Evolutionary conservation across 2,888 invertebrate species (phyloP), one percentile per base, ranked within the genome.

Genomic region (Acleris laterana): DNA sequence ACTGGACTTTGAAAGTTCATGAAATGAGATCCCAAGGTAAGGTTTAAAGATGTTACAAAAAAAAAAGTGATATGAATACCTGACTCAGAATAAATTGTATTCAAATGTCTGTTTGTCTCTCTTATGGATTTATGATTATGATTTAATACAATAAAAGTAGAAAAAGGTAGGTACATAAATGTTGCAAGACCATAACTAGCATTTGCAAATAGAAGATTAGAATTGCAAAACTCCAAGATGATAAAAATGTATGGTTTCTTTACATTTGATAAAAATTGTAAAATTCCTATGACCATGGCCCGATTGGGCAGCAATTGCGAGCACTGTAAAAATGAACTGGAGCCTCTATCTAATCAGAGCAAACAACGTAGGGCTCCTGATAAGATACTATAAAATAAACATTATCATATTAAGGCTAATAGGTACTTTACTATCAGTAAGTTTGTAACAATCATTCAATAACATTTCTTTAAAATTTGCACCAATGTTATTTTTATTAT

Each of bases 361-460:
- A 92, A 91, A 92, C 89, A 90, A 72, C 71, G 71, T 77, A 86
- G 84, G 88, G 88, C 79, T 71, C 53, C 4, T 68, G 90, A 91
- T 92, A 88, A 88, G 83, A 84, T 81, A 76, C 71, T 71, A 68
- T 68, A 69, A 73, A 78, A 75, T 78, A 84, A 83, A 87, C 83
- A 85, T 85, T 79, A 75, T 78, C 78, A 85, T 88, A 85, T 81
- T 72, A 81, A 81, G 81, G 67, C 78, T 76, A 78, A 59, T 50
- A 38, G 38, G 38, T 38, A 60, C 59, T 65, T 68, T 65, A 63
- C 55, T 52, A 62, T 59, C 46, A 60, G 55, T 16, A 11, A 51
- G 38, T 50, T 59, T 46, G 62, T 53, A 62, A 67, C 60, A 62
- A 59, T 59, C 58, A 46, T 59, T 59, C 53, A 69, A 66, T 62